These are phyloP conservation scores for Norana najaformis DNA, from an alignment of 2,888 invertebrate genomes.

Conservation along the genomic window DNA sequence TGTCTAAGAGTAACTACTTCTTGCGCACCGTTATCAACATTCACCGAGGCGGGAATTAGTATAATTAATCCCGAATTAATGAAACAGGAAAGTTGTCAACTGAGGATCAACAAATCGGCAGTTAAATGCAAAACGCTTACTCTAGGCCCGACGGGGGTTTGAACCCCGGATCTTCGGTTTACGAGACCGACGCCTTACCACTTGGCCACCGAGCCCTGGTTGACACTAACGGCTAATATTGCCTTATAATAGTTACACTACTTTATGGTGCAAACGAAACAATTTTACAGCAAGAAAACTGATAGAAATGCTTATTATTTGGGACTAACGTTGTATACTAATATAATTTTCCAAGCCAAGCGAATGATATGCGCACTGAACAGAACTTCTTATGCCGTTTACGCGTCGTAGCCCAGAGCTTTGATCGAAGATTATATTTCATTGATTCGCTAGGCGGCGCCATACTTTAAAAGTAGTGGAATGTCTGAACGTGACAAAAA, in stretches of 20 bases:
- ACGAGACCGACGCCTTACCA: slow-evolving; percentile 27
- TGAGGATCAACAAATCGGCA: neutral
- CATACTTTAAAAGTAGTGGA: too few species aligned
- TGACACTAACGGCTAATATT: neutral
- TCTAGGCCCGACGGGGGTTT: slow-evolving; percentile 23
- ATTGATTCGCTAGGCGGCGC: too few species aligned
- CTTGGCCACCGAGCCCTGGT: slow-evolving; percentile 24
- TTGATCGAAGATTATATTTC: too few species aligned
- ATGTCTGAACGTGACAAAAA: too few species aligned
- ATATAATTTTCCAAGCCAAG: too few species aligned
- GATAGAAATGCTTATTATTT: neutral
- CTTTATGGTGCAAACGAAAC: neutral
- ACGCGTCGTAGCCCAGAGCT: too few species aligned
- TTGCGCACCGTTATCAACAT: too few species aligned
- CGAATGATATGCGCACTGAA: neutral
- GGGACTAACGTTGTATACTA: neutral
- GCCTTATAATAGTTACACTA: neutral
- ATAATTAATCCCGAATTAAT: too few species aligned
- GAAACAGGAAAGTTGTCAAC: too few species aligned
- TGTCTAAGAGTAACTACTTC: too few species aligned
- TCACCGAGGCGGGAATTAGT: neutral
- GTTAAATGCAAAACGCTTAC: neutral
- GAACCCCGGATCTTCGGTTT: slow-evolving; percentile 27
- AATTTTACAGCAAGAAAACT: neutral
- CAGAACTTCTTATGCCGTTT: neutral